Conservation (phyloP, 2,797 vertebrate species). For the Gobio occitaniae region DNA sequence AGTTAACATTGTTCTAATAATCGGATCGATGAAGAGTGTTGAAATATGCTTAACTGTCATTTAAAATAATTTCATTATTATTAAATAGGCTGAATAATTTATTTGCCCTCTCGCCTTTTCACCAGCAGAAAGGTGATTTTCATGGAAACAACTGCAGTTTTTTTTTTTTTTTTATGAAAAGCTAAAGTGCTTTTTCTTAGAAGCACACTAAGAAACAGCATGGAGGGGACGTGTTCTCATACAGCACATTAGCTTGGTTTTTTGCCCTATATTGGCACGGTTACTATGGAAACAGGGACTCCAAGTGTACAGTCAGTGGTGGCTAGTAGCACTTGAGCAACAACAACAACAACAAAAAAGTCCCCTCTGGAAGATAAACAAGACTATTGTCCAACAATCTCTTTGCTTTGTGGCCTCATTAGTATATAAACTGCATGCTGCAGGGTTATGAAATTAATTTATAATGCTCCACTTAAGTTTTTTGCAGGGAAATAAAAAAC, state of each 20-base stretch:
- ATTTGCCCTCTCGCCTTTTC: neutral
- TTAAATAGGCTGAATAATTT: neutral
- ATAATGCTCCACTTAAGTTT: neutral
- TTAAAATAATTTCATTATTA: neutral
- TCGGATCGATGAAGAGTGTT: neutral
- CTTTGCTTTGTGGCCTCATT: constrained; percentile 37
- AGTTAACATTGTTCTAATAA: neutral
- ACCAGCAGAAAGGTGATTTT: neutral
- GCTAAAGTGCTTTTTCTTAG: constrained; percentile 2
- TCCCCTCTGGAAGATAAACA: constrained; percentile 30
- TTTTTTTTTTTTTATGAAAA: neutral
- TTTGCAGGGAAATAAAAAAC: constrained; percentile 35
- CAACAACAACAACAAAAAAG: neutral
- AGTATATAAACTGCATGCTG: constrained; percentile 24
- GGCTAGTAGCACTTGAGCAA: constrained; percentile 42
- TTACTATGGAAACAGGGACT: constrained; percentile 58
- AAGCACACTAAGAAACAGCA: constrained; percentile 24
- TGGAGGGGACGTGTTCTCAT: constrained; percentile 1
- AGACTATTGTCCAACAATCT: constrained; percentile 33
- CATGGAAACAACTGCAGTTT: neutral
- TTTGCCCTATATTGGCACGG: constrained; percentile 45
- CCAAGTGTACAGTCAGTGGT: constrained; percentile 38
- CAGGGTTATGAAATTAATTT: constrained; percentile 32
- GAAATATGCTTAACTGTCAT: neutral
- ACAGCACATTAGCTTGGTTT: constrained; percentile 37